Evolutionary conservation across 1,140 invertebrate species (phyloP).

Genomic region (Drosophila tropicalis): DNA sequence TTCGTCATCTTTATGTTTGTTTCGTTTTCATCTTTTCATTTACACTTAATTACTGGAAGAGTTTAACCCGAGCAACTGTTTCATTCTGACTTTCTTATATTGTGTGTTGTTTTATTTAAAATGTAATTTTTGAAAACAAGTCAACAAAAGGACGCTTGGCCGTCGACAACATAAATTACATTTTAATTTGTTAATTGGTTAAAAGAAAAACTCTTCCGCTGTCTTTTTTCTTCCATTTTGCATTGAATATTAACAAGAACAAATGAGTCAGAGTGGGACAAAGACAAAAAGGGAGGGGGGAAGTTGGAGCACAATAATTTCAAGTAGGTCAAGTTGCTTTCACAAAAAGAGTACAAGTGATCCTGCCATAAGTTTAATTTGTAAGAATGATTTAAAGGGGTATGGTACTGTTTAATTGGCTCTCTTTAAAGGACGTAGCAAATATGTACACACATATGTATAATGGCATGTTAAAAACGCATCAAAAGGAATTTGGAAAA

Average conservation of each 20-base stretch:
- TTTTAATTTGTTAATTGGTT: slow-evolving; percentile 28
- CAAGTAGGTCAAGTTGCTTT: background rate
- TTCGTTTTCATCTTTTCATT: background rate
- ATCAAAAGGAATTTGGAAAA: background rate
- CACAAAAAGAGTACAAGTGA: background rate
- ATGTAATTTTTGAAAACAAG: slow-evolving; percentile 8
- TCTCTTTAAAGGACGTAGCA: background rate
- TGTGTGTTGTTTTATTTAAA: background rate
- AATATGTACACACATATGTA: background rate
- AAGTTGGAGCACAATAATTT: slow-evolving; percentile 6
- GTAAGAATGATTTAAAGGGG: background rate
- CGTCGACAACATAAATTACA: slow-evolving; percentile 22
- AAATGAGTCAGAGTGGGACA: background rate
- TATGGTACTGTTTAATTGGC: background rate
- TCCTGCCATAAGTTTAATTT: too few species aligned
- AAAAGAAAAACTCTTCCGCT: background rate
- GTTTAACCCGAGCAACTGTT: too few species aligned
- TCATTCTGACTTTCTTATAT: too few species aligned
- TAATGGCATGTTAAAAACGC: background rate
- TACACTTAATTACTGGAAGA: slow-evolving; percentile 3
- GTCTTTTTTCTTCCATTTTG: background rate
- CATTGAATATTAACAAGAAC: background rate
- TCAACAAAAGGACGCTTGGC: background rate
- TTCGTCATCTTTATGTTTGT: background rate
- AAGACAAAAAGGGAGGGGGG: background rate